phyloP scores from a whole-genome alignment of 30 jellyfish, hydroid and myxozoan genomes.

The Mastigias papua region DNA sequence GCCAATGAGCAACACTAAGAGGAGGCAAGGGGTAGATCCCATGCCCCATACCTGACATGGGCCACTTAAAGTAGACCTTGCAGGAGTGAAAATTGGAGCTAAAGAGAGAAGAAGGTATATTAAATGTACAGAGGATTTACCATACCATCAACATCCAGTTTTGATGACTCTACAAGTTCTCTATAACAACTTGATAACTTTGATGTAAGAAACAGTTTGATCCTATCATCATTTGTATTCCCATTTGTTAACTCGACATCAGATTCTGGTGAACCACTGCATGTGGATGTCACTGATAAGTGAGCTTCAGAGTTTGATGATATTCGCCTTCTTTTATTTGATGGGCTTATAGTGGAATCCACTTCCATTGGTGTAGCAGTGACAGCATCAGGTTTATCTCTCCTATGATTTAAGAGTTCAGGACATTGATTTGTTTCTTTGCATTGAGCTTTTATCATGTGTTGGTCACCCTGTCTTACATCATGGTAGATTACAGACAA shows the following conservation, averaged over 20 bases:
- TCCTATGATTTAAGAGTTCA: background rate
- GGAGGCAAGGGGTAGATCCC: too few relatives aligned
- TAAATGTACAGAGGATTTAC: too few relatives aligned
- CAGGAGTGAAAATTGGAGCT: background rate
- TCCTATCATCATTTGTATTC: background rate
- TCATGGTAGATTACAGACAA: background rate
- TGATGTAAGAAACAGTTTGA: background rate
- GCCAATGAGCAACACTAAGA: too few relatives aligned
- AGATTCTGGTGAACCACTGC: background rate
- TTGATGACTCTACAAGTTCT: slow-evolving; percentile 48
- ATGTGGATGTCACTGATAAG: background rate
- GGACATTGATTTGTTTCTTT: background rate
- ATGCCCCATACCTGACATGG: too few relatives aligned
- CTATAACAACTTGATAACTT: slow-evolving; percentile 48
- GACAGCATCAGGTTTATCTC: background rate
- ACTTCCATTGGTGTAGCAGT: slow-evolving; percentile 16
- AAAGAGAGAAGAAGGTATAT: too few relatives aligned
- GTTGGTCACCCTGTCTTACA: background rate
- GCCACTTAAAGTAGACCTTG: background rate
- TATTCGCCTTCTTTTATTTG: slow-evolving; percentile 32
- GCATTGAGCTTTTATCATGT: background rate
- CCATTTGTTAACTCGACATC: background rate
- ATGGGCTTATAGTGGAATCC: slow-evolving; percentile 12
- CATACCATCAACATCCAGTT: slow-evolving; percentile 63
- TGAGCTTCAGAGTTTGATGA: slow-evolving; percentile 43